Base-by-base conservation (phyloP, 2,113 vertebrate species). In the Dicaeum eximium region DNA sequence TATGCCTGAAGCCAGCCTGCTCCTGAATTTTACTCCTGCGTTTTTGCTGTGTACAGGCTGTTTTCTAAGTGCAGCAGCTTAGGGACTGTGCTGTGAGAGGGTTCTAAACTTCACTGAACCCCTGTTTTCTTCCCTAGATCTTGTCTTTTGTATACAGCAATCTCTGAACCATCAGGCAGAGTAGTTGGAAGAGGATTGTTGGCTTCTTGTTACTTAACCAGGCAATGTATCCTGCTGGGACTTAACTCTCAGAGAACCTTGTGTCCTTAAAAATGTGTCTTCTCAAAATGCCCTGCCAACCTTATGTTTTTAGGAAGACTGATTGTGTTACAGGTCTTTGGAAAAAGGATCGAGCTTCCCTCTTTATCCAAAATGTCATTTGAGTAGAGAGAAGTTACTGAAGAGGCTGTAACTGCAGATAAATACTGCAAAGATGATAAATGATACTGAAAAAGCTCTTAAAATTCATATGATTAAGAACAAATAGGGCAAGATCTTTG, bases 21-120 rank as follows among this genome's bases (percentile, higher is more conserved):
- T 61, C 33, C 37, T 82, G 2, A 5, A 0, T 47, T 70, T 66
- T n/a, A 16, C 35, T 80, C 23, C 3, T 28, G 0, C 53, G 18
- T 25, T 91, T 30, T 57, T 17, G 15, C 9, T 33, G 9, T 48
- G 2, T 45, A 8, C 4, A 16, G 45, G n/a, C 37, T 86, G 30
- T 48, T 22, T 33, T 27, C 70, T 51, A 71, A 56, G 11, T 81
- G 9, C 30, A 20, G 24, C 2, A 4, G 11, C 33, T 84, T 56
- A 0, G 0, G 5, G 20, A 9, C 57, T 72, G 58, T 47, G 33
- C 31, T 82, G n/a, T 45, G 37, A 54, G 25, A 58, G n/a, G 11
- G 3, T 54, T 57, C 13, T 42, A 16, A 38, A 38, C 6, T 35
- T 79, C 4, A 20, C 6, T 19, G 37, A 56, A 64, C 4, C 5